phyloP scores from a whole-genome alignment of 1,140 invertebrate species.

The Drosophila pectinifera region DNA sequence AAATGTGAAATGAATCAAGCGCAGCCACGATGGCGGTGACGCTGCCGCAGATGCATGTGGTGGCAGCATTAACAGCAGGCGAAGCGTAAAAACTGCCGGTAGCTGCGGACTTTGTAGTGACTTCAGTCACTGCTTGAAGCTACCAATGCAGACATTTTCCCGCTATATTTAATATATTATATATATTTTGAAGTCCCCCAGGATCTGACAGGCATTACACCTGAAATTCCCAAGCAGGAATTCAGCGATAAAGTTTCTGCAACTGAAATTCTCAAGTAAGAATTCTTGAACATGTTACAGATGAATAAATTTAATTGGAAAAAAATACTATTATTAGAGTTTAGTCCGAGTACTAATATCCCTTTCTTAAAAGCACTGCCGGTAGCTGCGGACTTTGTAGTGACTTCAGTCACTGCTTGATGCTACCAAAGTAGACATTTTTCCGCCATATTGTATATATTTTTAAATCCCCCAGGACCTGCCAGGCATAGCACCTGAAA shows the following conservation, averaged over 20 bases:
- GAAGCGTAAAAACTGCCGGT: slow-evolving; percentile 58
- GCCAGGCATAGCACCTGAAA: too few species aligned
- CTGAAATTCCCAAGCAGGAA: too few species aligned
- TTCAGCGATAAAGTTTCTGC: too few species aligned
- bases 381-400: slow-evolving; percentile 16
- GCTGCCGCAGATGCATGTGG: slow-evolving; percentile 55
- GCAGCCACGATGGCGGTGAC: slow-evolving; percentile 39
- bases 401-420: not conserved
- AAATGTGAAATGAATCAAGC: slow-evolving; percentile 60
- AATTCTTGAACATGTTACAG: too few species aligned
- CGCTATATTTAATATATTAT: not conserved
- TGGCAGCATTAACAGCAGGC: slow-evolving; percentile 48
- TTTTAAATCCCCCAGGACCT: too few species aligned
- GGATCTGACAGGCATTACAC: too few species aligned
- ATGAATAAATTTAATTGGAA: too few species aligned
- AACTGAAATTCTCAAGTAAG: too few species aligned
- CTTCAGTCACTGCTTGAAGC: not conserved
- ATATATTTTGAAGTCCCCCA: too few species aligned
- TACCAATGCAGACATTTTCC: not conserved
- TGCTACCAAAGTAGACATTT: not conserved
- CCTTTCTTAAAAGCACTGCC: slow-evolving; percentile 64
- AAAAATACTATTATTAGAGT: too few species aligned
- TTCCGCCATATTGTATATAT: not conserved
- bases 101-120: slow-evolving; percentile 12
- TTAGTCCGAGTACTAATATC: too few species aligned